Evolutionary conservation across 2,797 vertebrate species (phyloP), one percentile per base, ranked within the genome.

Genomic region (Cacajao melanocephalus): DNA sequence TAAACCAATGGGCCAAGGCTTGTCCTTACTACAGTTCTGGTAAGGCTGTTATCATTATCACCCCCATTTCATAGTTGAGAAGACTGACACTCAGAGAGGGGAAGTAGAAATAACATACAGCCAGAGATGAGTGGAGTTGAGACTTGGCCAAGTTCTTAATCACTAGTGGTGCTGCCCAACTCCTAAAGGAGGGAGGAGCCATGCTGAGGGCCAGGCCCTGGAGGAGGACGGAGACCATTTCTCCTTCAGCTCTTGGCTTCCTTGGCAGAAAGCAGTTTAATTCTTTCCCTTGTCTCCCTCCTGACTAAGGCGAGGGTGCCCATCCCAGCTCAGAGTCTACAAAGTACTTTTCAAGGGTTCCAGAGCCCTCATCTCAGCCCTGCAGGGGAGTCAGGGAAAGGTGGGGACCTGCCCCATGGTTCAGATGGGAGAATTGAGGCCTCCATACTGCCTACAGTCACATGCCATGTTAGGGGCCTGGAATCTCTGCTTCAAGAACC

Each of bases 341-440:
- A n/a, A 61, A 95, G 64, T 95, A 52, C 44, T 93, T 85, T 92
- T 91, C 70, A 93, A 83, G 30, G 81, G 88, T 73, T 48, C 33
- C 19, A 30, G 19, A 26, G 11, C 30, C 28, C 79, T 67, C 19
- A 10, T 75, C 48, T 89, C 4, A 39, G 55, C 20, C n/a, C 48
- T 13, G 2, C 52, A 26, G 44, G 12, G 48, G 13, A 57, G 22
- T n/a, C 28, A 41, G 39, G 44, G 30, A 44, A 88, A 46, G 57
- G 20, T 2, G 28, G 87, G 50, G 55, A 46, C 67, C 26, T 83
- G 89, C 24, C 13, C 46, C n/a, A 3, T 36, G 11, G 72, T 75
- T 94, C 58, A 19, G 28, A 48, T 28, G 26, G 70, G 75, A 30
- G 28, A 46, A 33, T 33, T 6, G 36, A 57, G 41, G 24, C 17